Evolutionary conservation across 2,113 vertebrate species (phyloP).

Genomic region (zebrafish (Danio rerio)): DNA sequence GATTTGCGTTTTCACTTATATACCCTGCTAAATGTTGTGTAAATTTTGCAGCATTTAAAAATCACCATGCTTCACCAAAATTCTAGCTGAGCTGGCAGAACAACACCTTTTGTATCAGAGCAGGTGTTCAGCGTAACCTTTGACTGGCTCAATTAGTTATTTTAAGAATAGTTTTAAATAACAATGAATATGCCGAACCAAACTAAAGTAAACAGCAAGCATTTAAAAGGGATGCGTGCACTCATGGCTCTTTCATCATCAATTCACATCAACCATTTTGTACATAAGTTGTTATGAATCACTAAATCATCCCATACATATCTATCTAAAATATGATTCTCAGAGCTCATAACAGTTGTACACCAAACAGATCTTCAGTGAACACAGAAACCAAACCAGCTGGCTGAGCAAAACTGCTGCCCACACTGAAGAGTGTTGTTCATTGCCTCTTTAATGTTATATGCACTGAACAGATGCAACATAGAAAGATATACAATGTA

Average conservation of each 20-base stretch:
- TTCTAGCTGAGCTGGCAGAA: constrained; percentile 2
- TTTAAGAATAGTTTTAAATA: background rate
- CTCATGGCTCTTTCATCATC: no score
- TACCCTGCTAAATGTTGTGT: no score
- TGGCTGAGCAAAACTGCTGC: constrained; percentile 29
- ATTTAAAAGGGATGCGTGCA: no score
- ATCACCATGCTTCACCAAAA: background rate
- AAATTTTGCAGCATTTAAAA: background rate
- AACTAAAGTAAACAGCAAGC: no score
- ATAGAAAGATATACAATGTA: background rate
- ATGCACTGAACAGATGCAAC: background rate
- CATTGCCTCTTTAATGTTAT: background rate
- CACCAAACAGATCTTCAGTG: constrained; percentile 10
- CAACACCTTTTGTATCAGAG: background rate
- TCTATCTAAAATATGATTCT: constrained; percentile 1
- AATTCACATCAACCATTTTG: background rate
- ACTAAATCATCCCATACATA: background rate
- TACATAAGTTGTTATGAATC: background rate
- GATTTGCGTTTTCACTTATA: no score
- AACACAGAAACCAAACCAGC: constrained; percentile 38
- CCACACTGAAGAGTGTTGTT: constrained; percentile 23
- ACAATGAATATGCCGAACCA: background rate
- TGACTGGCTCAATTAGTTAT: background rate
- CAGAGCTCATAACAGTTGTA: no score
- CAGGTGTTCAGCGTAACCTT: background rate